phyloP scores from a whole-genome alignment of 2,113 vertebrate genomes.

The Morone chrysops region DNA sequence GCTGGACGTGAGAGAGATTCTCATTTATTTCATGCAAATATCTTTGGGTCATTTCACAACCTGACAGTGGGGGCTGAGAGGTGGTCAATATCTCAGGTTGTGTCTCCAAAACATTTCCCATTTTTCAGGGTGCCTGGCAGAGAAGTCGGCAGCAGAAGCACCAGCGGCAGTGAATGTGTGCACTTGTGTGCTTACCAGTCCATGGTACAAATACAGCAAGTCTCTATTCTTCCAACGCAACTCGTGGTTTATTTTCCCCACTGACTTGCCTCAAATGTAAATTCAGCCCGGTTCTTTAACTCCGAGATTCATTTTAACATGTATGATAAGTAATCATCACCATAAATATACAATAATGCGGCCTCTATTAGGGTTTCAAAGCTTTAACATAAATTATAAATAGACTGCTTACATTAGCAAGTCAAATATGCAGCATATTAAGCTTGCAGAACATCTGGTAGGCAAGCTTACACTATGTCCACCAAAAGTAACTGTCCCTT shows the following conservation, averaged over 20 bases:
- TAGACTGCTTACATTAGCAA: constrained; percentile 59
- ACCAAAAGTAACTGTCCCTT: constrained; percentile 51
- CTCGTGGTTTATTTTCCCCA: neutral
- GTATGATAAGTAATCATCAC: constrained; percentile 11
- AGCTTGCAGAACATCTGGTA: constrained; percentile 62
- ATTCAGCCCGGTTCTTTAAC: constrained; percentile 13
- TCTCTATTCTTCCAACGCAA: neutral
- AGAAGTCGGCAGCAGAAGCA: constrained; percentile 14
- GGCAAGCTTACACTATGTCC: constrained; percentile 30
- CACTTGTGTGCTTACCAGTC: neutral
- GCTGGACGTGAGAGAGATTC: constrained; percentile 72
- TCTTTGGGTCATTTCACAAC: constrained; percentile 68
- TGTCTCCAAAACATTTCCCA: constrained; percentile 56
- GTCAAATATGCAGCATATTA: constrained; percentile 54
- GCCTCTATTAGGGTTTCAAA: constrained; percentile 32
- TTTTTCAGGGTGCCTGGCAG: constrained; percentile 26
- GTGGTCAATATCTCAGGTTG: constrained; percentile 63
- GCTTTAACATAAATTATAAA: constrained; percentile 38
- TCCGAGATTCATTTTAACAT: neutral
- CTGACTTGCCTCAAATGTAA: constrained; percentile 15
- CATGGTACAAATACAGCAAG: constrained; percentile 1
- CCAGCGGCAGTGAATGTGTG: neutral
- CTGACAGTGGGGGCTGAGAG: constrained; percentile 71
- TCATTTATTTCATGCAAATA: constrained; percentile 85
- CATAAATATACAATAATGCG: constrained; percentile 9